phyloP scores from a whole-genome alignment of 2,888 invertebrate species.

The Oegoconia quadripuncta region DNA sequence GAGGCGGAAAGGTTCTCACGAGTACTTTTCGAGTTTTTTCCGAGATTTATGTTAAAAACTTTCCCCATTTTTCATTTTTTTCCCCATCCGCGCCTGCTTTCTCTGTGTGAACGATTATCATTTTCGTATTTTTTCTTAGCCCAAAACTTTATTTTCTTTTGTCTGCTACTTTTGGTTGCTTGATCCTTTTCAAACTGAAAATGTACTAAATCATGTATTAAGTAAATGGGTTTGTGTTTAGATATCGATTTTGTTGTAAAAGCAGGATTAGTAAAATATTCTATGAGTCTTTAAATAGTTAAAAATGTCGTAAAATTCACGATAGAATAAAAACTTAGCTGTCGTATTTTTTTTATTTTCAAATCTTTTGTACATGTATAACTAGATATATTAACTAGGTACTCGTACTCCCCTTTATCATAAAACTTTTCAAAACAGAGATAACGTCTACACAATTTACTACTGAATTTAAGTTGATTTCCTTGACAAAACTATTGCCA shows the following conservation, averaged over 20 bases:
- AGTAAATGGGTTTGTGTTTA: no score
- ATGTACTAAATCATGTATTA: no score
- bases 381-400: not conserved
- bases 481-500: no score
- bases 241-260: no score
- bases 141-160: conserved; percentile 36
- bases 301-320: no score
- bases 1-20: conserved; percentile 46
- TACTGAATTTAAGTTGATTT: no score
- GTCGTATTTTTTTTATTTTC: conserved; percentile 1
- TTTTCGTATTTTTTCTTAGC: conserved; percentile 45
- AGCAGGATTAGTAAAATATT: no score
- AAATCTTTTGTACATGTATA: conserved; percentile 9
- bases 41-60: conserved; percentile 75
- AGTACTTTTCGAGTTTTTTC: conserved; percentile 61
- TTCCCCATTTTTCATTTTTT: conserved; percentile 70
- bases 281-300: no score
- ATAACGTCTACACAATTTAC: no score
- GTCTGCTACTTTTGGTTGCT: conserved; percentile 24
- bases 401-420: no score
- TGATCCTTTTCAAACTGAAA: no score
- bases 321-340: not conserved
- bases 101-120: conserved; percentile 70
- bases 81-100: conserved; percentile 38
- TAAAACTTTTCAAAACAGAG: no score